These are phyloP conservation scores for Erebia aethiops DNA, from an alignment of 2,888 invertebrate species.

Conservation along the genomic window DNA sequence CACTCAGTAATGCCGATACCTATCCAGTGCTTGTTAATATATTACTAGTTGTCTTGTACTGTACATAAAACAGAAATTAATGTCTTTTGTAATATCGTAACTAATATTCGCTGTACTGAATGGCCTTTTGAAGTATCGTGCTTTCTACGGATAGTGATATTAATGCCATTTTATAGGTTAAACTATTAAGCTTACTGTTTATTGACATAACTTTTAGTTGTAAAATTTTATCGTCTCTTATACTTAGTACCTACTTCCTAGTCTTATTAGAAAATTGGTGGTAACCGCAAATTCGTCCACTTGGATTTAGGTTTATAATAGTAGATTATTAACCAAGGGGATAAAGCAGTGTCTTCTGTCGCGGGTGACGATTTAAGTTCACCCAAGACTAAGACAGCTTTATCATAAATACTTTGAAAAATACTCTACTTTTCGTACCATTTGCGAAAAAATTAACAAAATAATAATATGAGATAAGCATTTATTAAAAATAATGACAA, in stretches of 20 bases:
- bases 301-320: too few species aligned
- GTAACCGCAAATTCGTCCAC: too few species aligned
- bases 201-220: not conserved
- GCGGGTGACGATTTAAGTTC: too few species aligned
- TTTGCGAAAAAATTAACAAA: too few species aligned
- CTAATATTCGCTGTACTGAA: slow-evolving; percentile 23
- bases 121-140: slow-evolving; percentile 20
- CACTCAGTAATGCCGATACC: slow-evolving; percentile 13
- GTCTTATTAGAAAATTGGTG: not conserved
- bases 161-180: slow-evolving; percentile 12
- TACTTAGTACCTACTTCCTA: too few species aligned
- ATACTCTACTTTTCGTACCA: too few species aligned
- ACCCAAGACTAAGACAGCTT: too few species aligned
- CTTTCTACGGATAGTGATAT: slow-evolving; percentile 18
- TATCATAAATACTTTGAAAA: too few species aligned
- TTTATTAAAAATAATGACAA: too few species aligned
- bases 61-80: slow-evolving; percentile 20
- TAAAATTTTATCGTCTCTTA: slow-evolving; percentile 6
- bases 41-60: slow-evolving; percentile 19
- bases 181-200: not conserved
- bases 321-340: too few species aligned
- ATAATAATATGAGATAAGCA: too few species aligned
- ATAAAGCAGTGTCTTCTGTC: too few species aligned
- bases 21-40: slow-evolving; percentile 14
- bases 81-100: slow-evolving; percentile 21